These are phyloP conservation scores for Drosophila nannoptera DNA, from an alignment of 1,140 invertebrate species.

Conservation along the genomic window DNA sequence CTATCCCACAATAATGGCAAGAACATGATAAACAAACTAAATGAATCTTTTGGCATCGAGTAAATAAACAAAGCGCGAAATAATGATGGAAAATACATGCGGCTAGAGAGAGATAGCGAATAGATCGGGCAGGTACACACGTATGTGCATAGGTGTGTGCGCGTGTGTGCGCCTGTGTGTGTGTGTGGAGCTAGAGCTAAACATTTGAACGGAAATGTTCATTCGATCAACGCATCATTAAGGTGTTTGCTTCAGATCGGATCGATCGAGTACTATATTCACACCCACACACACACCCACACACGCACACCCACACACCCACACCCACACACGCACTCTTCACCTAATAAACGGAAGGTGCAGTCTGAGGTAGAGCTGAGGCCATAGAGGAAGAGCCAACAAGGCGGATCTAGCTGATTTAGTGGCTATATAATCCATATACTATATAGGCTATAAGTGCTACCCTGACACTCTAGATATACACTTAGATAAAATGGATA, in stretches of 20 bases:
- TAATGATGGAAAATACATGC: constrained; percentile 1
- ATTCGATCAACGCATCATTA: constrained; percentile 2
- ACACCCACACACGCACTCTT: no score
- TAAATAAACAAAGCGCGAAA: constrained; percentile 6
- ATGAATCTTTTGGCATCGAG: not conserved
- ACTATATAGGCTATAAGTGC: no score
- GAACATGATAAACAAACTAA: constrained; percentile 23
- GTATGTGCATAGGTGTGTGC: not conserved
- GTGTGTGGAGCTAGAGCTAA: not conserved
- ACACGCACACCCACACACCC: not conserved
- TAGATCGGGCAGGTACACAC: not conserved
- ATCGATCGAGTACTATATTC: not conserved
- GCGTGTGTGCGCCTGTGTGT: not conserved
- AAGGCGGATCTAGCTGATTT: no score
- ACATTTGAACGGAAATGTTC: constrained; percentile 7
- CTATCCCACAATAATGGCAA: no score
- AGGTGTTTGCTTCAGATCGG: not conserved
- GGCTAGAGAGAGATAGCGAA: no score
- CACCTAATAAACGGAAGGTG: no score
- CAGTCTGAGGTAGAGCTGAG: no score
- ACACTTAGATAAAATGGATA: no score
- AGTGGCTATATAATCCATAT: no score
- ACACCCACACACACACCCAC: not conserved
- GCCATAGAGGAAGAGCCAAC: no score
- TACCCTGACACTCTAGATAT: no score